phyloP scores from a whole-genome alignment of 92 coral and sea anemone genomes.

The Porites lobata region DNA sequence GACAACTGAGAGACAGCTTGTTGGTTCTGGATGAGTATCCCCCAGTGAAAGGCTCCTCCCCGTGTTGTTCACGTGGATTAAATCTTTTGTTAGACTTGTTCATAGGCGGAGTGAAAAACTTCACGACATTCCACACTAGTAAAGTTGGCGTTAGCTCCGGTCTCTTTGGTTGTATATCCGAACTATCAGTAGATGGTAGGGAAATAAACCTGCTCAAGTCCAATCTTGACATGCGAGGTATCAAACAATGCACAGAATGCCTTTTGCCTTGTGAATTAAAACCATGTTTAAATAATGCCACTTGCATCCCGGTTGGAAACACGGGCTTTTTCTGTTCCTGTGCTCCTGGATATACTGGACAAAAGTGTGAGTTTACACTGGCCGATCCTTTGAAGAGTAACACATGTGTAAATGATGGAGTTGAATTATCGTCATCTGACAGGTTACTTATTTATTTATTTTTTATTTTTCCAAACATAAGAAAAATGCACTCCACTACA shows the following conservation, averaged over 20 bases:
- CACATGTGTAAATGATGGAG: constrained; percentile 82
- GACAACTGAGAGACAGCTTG: constrained; percentile 54
- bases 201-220: constrained; percentile 79
- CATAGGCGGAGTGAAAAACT: too few species aligned
- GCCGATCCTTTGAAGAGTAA: constrained; percentile 76
- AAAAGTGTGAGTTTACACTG: constrained; percentile 84
- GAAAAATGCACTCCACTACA: too few species aligned
- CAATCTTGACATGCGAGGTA: constrained; percentile 52
- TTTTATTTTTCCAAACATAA: too few species aligned
- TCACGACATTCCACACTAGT: too few species aligned
- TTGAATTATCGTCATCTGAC: constrained; percentile 70
- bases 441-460: not conserved
- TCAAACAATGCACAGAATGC: constrained; percentile 80
- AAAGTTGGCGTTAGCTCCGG: too few species aligned
- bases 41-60: too few species aligned
- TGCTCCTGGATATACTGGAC: constrained; percentile 87
- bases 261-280: constrained; percentile 74
- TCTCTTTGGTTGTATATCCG: constrained; percentile 40
- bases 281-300: constrained; percentile 82
- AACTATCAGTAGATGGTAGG: constrained; percentile 73
- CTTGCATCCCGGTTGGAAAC: constrained; percentile 83
- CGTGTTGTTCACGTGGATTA: too few species aligned
- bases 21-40: too few species aligned
- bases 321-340: constrained; percentile 80
- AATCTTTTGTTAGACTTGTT: too few species aligned